Conservation (phyloP, 2,113 vertebrate genomes). For the Capreolus pygargus region DNA sequence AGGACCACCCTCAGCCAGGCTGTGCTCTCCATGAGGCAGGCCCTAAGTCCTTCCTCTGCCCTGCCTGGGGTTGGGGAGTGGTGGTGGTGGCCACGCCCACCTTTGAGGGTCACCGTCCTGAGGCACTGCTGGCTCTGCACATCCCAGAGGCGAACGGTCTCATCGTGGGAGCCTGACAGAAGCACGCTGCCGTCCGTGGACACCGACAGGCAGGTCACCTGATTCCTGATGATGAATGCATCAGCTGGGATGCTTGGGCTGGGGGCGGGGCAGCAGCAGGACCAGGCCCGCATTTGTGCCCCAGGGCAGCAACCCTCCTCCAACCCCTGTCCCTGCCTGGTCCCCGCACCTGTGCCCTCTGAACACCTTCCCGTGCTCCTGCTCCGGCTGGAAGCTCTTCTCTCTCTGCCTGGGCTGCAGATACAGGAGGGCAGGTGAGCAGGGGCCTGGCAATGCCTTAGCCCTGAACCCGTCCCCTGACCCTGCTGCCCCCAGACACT, state of each 20-base stretch:
- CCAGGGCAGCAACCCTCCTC: not conserved
- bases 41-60: not conserved
- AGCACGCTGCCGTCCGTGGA: slow-evolving; percentile 92
- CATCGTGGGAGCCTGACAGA: slow-evolving; percentile 94
- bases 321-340: not conserved
- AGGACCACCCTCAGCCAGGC: not conserved
- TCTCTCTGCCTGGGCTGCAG: slow-evolving; percentile 88
- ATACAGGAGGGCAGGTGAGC: not conserved
- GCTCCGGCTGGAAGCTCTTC: slow-evolving; percentile 89
- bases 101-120: slow-evolving; percentile 91
- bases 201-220: slow-evolving; percentile 94
- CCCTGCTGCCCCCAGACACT: slow-evolving; percentile 9
- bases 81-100: slow-evolving; percentile 72
- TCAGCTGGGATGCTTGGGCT: slow-evolving; percentile 81
- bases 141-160: slow-evolving; percentile 94
- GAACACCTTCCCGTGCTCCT: slow-evolving; percentile 89
- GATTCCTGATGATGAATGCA: slow-evolving; percentile 87
- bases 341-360: slow-evolving; percentile 91
- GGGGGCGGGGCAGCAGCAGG: not conserved
- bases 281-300: not conserved
- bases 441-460: accelerated
- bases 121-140: slow-evolving; percentile 95
- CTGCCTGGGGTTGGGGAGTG: not conserved
- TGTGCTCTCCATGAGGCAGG: accelerated
- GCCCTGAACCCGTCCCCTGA: accelerated